Base-by-base conservation (phyloP, 2,888 invertebrate species). In the Cancer borealis region DNA sequence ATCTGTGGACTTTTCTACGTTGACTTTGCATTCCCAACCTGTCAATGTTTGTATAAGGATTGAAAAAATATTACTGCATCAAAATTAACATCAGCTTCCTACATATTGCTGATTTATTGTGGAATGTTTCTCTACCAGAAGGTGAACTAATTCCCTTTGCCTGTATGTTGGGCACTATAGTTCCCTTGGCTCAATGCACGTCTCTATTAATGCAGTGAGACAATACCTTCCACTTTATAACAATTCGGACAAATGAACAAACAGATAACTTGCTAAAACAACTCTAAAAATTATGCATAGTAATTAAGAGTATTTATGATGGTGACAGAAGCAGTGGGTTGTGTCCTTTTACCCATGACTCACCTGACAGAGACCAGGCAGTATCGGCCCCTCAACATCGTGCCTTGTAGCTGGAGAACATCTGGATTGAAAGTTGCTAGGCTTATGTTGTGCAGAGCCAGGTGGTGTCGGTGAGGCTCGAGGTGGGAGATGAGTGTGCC, bases 321-420 rank as follows among this genome's bases (percentile, higher is more conserved):
- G 17, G n/a, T 46, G 47, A 26, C 5, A 66, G n/a, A 45, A 17
- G 30, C 5, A 8, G 8, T 3, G n/a, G 26, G 46, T 5, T 45
- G 46, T 17, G 26, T 26, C 3, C 21, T 26, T 88, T 45, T 88
- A 46, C 3, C 30, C 3, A 17, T 88, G 54, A 88, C 90, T 17
- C 49, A 94, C 94, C 93, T 91, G 47, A 95, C 30, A 10, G 94
- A 45, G 17, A 95, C 91, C 26, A 95, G 94, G 92, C 94, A 95
- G 91, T 95, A 95, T 26, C 87, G 73, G 3, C 93, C 94, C 91
- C 49, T 47, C 14, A 95, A 30, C 4, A 17, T 46, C 4, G 94
- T 92, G 66, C 87, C 87, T 46, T 47, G 54, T 39, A 91, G 92
- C 17, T 60, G 90, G 45, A 92, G 91, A 8, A 87, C 91, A 6